Base-by-base conservation (phyloP, 2,888 invertebrate species). In the Catocala fraxini region DNA sequence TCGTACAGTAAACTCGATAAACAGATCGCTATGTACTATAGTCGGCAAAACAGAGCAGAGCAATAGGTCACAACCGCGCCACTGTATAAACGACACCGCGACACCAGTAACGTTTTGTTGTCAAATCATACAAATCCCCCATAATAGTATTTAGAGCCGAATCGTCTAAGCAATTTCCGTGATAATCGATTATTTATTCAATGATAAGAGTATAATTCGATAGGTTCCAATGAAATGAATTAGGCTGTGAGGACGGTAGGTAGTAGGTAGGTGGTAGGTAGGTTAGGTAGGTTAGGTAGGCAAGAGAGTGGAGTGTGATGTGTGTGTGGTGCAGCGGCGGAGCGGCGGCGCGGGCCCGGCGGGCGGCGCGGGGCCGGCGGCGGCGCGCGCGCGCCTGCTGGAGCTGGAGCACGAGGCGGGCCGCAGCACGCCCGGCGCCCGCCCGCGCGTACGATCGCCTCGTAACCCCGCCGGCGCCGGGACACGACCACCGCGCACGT, bases 331-430 rank as follows among this genome's bases (percentile, higher is more conserved):
- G 80, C 79, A 80, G 80, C 80, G 77, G 70, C 70, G 75, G 79
- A 71, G 80, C 70, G 71, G 80, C 70, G 71, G 75, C 67, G 71
- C 74, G 73, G 76, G 59, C 69, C 56, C 59, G 69, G 68, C 63
- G 53, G 66, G 69, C 56, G 67, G 72, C 63, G 71, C 62, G 68
- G 70, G 59, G 65, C 57, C 67, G 68, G 71, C 62, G 69, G 86
- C 88, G 73, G 88, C 88, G 78, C 90, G 92, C 63, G 92, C 94
- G 74, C 89, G 92, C 13, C 91, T 94, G 71, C 89, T 95, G 75
- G 94, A 94, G 78, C 88, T 89, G 80, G 94, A 94, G 88, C 92
- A 89, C 81, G 93, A 91, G 86, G 89, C 89, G 80, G 94, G 94
- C 73, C 90, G 93, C 86, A 93, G 93, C 89, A 94, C 94, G 85